Evolutionary conservation across 1,140 invertebrate species (phyloP).

Genomic region (Hylaeus anthracinus): DNA sequence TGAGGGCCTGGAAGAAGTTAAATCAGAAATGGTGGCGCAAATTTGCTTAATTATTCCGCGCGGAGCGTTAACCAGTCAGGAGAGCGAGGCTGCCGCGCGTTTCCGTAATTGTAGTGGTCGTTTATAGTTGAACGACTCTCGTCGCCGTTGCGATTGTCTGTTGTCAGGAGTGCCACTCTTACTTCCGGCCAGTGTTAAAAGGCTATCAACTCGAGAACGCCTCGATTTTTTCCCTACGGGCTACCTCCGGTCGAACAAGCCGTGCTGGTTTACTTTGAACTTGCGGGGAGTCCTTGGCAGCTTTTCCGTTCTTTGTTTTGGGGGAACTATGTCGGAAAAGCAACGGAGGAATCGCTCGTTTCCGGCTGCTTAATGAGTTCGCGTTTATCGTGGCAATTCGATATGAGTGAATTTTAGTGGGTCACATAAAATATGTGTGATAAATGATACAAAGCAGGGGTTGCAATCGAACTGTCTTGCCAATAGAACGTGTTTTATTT

Average conservation of each 20-base stretch:
- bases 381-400: too few species aligned
- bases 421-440: too few species aligned
- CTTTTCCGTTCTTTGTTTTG: background rate
- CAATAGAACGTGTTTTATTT: too few species aligned
- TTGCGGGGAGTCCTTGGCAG: conserved; percentile 2
- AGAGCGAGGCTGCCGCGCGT: conserved; percentile 38
- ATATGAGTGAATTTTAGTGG: too few species aligned
- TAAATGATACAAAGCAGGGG: too few species aligned
- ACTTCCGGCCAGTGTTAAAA: conserved; percentile 67
- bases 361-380: background rate
- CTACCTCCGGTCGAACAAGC: background rate
- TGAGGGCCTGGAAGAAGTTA: conserved; percentile 36
- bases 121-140: conserved; percentile 77
- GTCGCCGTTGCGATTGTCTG: conserved; percentile 68
- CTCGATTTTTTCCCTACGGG: conserved; percentile 5
- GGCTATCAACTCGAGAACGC: conserved; percentile 48
- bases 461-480: too few species aligned
- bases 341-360: background rate
- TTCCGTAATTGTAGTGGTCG: conserved; percentile 77
- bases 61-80: conserved; percentile 59
- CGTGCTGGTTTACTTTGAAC: background rate
- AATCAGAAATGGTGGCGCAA: conserved; percentile 60
- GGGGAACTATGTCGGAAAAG: too few species aligned
- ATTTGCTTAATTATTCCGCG: conserved; percentile 70
- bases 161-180: conserved; percentile 67